Conservation (phyloP, 1,140 invertebrate species). For the Globodera rostochiensis region DNA sequence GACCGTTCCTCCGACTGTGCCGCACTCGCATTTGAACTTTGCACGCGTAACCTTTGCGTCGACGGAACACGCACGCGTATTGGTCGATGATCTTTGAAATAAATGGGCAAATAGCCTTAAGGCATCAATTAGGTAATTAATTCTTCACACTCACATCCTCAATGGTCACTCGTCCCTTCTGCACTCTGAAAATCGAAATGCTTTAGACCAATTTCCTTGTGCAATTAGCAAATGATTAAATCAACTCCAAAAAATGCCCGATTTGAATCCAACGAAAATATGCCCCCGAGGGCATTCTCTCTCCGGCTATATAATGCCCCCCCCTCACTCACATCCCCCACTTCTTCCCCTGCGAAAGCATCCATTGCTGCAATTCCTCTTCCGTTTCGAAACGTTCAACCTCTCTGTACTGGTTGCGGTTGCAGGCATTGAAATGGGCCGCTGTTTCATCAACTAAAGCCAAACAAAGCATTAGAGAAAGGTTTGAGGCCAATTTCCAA, state of each 20-base stretch:
- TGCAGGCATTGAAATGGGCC: slow-evolving; percentile 1
- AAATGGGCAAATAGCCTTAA: neutral
- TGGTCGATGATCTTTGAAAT: slow-evolving; percentile 20
- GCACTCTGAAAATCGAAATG: slow-evolving; percentile 3
- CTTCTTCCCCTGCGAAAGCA: slow-evolving; percentile 1
- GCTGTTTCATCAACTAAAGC: neutral
- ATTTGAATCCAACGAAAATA: too few relatives aligned
- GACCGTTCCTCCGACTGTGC: slow-evolving; percentile 23
- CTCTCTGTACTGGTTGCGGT: slow-evolving; percentile 19
- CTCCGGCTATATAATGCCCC: too few relatives aligned
- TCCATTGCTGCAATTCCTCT: slow-evolving; percentile 16
- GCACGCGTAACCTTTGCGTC: slow-evolving; percentile 21
- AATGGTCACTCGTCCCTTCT: slow-evolving; percentile 24
- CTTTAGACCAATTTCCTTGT: too few relatives aligned
- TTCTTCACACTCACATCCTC: slow-evolving; percentile 10
- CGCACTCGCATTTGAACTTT: slow-evolving; percentile 28
- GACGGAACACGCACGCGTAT: slow-evolving; percentile 18
- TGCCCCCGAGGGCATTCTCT: too few relatives aligned
- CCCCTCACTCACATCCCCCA: slow-evolving; percentile 25
- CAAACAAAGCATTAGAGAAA: neutral
- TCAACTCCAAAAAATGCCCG: neutral
- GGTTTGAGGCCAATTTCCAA: neutral
- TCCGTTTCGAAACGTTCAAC: slow-evolving; percentile 26
- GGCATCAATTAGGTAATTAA: neutral
- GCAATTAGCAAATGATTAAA: neutral